Evolutionary conservation across 2,797 vertebrate species (phyloP), one percentile per base, ranked within the genome.

Genomic region (Sternotherus odoratus): DNA sequence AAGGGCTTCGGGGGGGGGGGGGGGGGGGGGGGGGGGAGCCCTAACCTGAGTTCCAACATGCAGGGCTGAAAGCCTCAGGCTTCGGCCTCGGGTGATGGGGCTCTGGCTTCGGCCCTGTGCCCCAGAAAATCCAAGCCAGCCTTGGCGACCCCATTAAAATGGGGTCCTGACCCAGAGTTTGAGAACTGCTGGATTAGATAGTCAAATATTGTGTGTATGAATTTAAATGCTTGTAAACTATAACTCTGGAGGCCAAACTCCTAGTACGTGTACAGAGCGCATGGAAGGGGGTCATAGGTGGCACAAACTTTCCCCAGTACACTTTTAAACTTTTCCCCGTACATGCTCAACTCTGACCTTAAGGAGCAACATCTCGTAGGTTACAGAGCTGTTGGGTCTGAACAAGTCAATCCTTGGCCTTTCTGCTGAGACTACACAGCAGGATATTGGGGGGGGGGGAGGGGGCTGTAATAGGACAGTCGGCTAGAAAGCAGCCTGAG

Each of bases 361-460:
- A 66, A 66, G 63, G 19, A n/a, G 17, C n/a, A 36, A 66, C 9
- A 12, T 11, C n/a, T 36, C 23, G n/a, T n/a, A 36, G n/a, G 8
- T 66, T 36, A 36, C 8, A 19, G 33, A 63, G 17, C 33, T 69
- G 66, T 69, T 69, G 10, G 23, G 36, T 69, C 36, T 60, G 30
- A 60, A 33, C 26, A 28, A 60, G 57, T 69, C 63, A 39, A 36
- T 39, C 63, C 21, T 39, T 39, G 63, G n/a, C n/a, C 19, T 23
- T n/a, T n/a, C 33, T n/a, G 60, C 33, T 8, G 60, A n/a, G 33
- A n/a, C 21, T 12, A 12, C 10, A 39, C 5, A 12, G 10, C 3
- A 12, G 36, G n/a, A 23, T 39, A 5, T 23, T 23, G 12, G 19
- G 1, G 19, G 11, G 6, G 21, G 66, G 24, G 12, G 19, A 0